Base-by-base conservation (phyloP, 2,888 invertebrate genomes). In the Dasypolia templi region DNA sequence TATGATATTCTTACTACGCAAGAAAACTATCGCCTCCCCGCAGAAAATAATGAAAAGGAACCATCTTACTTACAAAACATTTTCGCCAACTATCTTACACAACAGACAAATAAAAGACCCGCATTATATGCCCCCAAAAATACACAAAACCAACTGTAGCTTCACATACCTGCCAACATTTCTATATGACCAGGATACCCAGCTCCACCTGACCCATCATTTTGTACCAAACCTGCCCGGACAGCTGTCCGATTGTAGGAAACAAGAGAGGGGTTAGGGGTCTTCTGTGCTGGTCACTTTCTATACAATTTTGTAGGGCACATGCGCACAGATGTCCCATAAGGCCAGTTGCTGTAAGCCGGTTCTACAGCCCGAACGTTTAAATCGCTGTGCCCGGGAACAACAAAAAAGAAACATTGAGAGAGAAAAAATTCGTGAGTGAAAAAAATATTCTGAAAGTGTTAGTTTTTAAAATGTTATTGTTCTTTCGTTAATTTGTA, bases 71-170 rank as follows among this genome's bases (percentile, higher is more conserved):
- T 61, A 64, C 84, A 83, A 56, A 79, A 79, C 81, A 70, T 74
- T 66, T 49, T 46, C 59, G 29, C 58, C 61, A 69, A 71, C 67
- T 69, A 59, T 69, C 66, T 74, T 79, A 79, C 49, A 59, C 64
- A 81, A 70, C 61, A 81, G 69, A 55, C 74, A 63, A 77, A 77
- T 82, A 86, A 88, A 82, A 58, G 39, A 17, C 56, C 29, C 65
- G 65, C 78, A 86, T 80, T 70, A 88, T 74, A 63, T 74, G 70
- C 56, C 68, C 75, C 67, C 78, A 82, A 81, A 79, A 83, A 88
- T 88, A 89, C 85, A 86, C 85, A 87, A 93, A 95, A 95, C 95
- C 95, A 95, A 94, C 95, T 95, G 95, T 95, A 92, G 95, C 91
- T 92, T 93, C 93, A 72, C 72, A 77, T 89, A 88, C 88, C 87